Evolutionary conservation across 2,888 invertebrate genomes (phyloP).

Genomic region (Netelia fuscicornis): DNA sequence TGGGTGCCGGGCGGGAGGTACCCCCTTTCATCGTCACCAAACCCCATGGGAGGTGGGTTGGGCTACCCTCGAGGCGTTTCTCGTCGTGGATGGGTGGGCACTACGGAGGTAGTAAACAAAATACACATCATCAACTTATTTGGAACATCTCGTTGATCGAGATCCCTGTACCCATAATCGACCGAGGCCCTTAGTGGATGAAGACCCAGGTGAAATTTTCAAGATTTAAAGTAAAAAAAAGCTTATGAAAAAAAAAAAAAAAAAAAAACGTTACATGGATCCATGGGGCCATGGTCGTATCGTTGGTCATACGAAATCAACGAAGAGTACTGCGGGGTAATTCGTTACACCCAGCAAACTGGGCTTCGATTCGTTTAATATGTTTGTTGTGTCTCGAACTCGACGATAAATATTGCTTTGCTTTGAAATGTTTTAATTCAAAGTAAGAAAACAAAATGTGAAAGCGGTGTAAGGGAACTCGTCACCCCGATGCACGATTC

Average conservation of each 20-base stretch:
- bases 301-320: neutral
- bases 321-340: neutral
- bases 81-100: constrained; percentile 81
- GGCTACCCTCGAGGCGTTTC: constrained; percentile 80
- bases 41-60: constrained; percentile 84
- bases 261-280: neutral
- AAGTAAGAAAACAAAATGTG: too few relatives aligned
- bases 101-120: constrained; percentile 81
- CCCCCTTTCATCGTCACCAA: constrained; percentile 83
- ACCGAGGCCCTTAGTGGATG: constrained; percentile 46
- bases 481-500: too few relatives aligned
- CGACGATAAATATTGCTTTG: too few relatives aligned
- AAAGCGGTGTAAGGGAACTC: too few relatives aligned
- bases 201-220: neutral
- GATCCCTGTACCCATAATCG: constrained; percentile 55
- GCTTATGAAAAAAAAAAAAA: neutral
- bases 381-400: too few relatives aligned
- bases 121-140: constrained; percentile 67
- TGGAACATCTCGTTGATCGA: constrained; percentile 56
- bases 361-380: neutral
- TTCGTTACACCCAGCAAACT: neutral
- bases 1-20: constrained; percentile 84
- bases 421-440: too few relatives aligned
- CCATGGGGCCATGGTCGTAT: too few relatives aligned
- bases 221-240: constrained; percentile 2